Base-by-base conservation (phyloP, 2,113 vertebrate genomes). In the Pluvialis apricaria region DNA sequence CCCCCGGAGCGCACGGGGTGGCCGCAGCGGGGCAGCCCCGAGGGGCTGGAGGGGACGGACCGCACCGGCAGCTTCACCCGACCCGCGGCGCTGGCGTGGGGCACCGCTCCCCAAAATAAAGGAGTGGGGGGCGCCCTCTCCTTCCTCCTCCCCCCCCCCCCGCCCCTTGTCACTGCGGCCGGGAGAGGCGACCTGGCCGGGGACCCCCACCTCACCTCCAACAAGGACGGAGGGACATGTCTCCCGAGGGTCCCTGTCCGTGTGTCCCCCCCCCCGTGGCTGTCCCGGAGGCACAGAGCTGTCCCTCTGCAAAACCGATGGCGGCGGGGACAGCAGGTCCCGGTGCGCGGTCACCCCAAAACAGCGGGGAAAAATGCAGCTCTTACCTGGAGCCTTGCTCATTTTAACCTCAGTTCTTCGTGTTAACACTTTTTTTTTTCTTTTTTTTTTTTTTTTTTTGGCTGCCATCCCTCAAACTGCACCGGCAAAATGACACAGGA, bases 401-500 rank as follows among this genome's bases (percentile, higher is more conserved):
- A 4, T 20, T 91, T 78, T 20, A 32, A 11, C 65, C 57, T 49
- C 45, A 28, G 28, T 29, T 58, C 72, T 18, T 29, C 9, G 2
- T 4, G 34, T 42, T 69, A 20, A 20, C 9, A 11, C 58, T 25
- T 55, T 81, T 83, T 89, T 18, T 11, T 12, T 19, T 18, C 52
- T 83, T 83, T 84, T 49, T 49, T 86, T 52, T 45, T 20, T 3
- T 13, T 11, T 19, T 22, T 25, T 55, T 81, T 83, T 89, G 72
- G 77, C 79, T 60, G 38, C 52, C 14, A 0, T 80, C 49, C 82
- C 66, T 90, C 75, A 6, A 94, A 60, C 79, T 16, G 71, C 86
- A 64, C 42, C 58, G 32, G 76, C 61, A 68, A 38, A 88, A 72
- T 26, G 58, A 78, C 89, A 94, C 90, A 80, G 96, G 92, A 94